These are phyloP conservation scores for Cyclophora albipunctata DNA, from an alignment of 2,888 invertebrate genomes.

Conservation along the genomic window DNA sequence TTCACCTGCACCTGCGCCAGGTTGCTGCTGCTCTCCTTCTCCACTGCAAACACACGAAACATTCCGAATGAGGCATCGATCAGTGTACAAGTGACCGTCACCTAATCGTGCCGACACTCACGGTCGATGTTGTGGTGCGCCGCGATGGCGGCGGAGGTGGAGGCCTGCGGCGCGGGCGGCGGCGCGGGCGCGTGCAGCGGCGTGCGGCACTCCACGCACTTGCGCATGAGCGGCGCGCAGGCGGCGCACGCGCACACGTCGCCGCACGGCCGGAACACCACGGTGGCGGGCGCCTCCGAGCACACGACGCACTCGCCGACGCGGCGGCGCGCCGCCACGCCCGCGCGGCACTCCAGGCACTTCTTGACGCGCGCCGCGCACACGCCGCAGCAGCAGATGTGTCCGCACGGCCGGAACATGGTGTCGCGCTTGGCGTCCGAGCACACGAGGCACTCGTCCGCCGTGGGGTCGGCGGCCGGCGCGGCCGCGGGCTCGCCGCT, in stretches of 20 bases:
- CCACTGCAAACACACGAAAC: constrained; percentile 28
- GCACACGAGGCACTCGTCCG: constrained; percentile 96
- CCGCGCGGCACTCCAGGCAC: constrained; percentile 93
- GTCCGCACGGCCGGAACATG: constrained; percentile 92
- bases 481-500: constrained; percentile 80
- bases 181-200: constrained; percentile 76
- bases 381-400: constrained; percentile 93
- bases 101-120: constrained; percentile 16
- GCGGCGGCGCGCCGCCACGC: constrained; percentile 85
- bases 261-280: constrained; percentile 95
- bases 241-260: constrained; percentile 92
- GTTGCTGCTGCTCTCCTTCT: constrained; percentile 56
- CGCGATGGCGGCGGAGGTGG: constrained; percentile 4
- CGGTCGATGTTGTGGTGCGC: constrained; percentile 29
- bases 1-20: constrained; percentile 64
- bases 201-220: constrained; percentile 95
- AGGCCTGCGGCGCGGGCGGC: constrained; percentile 22
- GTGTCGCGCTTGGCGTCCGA: constrained; percentile 95
- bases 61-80: no score
- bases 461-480: constrained; percentile 55
- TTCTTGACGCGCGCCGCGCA: constrained; percentile 94
- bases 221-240: constrained; percentile 96
- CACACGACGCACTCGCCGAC: constrained; percentile 98
- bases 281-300: constrained; percentile 93
- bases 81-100: no score